Evolutionary conservation across 53 echinoderm and acorn worm species (phyloP).

Genomic region (Mesocentrotus franciscanus): DNA sequence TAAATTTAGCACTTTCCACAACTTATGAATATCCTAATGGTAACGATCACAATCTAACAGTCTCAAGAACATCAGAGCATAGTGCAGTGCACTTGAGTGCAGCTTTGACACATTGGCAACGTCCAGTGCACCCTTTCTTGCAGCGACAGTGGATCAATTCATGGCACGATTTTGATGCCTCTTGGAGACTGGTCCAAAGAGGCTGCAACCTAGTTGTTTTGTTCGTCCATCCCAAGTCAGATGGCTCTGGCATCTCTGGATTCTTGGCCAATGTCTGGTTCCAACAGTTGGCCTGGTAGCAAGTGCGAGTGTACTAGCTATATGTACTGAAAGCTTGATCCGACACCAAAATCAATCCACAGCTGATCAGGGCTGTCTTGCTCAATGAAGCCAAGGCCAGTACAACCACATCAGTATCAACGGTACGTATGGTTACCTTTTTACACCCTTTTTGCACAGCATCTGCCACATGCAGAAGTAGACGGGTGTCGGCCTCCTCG

Average conservation of each 20-base stretch:
- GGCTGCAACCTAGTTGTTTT: slow-evolving; percentile 61
- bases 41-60: slow-evolving; percentile 35
- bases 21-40: no score
- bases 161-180: slow-evolving; percentile 70
- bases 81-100: slow-evolving; percentile 67
- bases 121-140: slow-evolving; percentile 72
- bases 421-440: no score
- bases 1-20: no score
- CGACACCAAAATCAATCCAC: no score
- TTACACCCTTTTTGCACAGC: no score
- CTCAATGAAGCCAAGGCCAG: no score
- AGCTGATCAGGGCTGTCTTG: no score
- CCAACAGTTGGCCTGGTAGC: slow-evolving; percentile 53
- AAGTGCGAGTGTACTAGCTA: not conserved
- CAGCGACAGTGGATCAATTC: slow-evolving; percentile 77
- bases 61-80: slow-evolving; percentile 61
- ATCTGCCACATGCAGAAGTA: no score
- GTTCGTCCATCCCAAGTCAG: slow-evolving; percentile 73
- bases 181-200: slow-evolving; percentile 75
- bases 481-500: no score
- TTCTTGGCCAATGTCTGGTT: slow-evolving; percentile 21
- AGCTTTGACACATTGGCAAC: slow-evolving; percentile 73
- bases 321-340: no score
- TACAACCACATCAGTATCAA: no score
- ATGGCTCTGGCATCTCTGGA: slow-evolving; percentile 65